Evolutionary conservation across 2,888 invertebrate genomes (phyloP), one percentile per base, ranked within the genome.

Genomic region (Hyposoter didymator): DNA sequence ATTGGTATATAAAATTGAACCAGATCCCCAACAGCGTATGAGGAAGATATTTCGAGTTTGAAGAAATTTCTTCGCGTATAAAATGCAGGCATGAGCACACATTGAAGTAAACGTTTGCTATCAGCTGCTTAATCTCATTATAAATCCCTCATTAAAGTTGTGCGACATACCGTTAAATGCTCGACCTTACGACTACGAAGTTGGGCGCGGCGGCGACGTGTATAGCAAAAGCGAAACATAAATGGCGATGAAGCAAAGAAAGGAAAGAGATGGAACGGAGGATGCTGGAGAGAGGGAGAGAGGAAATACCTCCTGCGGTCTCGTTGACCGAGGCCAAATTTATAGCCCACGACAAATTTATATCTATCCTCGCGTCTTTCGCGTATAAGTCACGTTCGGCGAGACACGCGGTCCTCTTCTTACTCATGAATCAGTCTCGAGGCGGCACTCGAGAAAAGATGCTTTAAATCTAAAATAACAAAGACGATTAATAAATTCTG

Each of bases 311-410:
- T 81, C 85, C 85, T 43, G 83, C n/a, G 85, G 83, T 86, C 85
- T 78, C 85, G 85, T 86, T 86, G 85, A 84, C 83, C 85, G 85
- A 74, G 81, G 43, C 81, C 83, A 72, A 86, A 86, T 86, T 86
- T 86, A 86, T 86, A 86, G 69, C 83, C 78, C 81, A 81, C 80
- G 83, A 83, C 80, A 86, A 84, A 83, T 86, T 86, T 86, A 84
- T 86, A 84, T 84, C 85, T 86, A 84, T 85, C 85, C 82, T 67
- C 83, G 85, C 72, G 79, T 85, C 69, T 82, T 78, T 35, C 78
- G 78, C 78, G 67, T 43, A 78, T 79, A 79, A 80, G 80, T 83
- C 85, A 85, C 79, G 76, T 82, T 85, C 75, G 85, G 82, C 75
- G 72, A 85, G 70, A 82, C 64, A 69, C 75, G 22, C 55, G n/a